Base-by-base conservation (phyloP, 2,113 vertebrate species). In the Rhegmatorhina hoffmannsi region DNA sequence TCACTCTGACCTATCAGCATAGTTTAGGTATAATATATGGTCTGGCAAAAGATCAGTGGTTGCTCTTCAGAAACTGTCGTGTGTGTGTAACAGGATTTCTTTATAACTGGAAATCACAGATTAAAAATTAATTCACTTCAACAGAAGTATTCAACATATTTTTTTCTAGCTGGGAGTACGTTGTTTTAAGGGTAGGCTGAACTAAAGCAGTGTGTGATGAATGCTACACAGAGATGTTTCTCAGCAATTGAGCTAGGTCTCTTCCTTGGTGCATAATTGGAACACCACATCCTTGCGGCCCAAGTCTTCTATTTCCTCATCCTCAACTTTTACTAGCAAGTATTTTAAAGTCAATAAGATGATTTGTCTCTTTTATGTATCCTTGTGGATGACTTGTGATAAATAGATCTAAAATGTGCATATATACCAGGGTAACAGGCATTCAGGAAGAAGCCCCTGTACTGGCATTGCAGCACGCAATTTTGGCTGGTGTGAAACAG, bases 381-480 rank as follows among this genome's bases (percentile, higher is more conserved):
- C 20, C 8, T 33, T 31, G 10, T 58, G 34, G 7, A 17, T 62
- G 18, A 69, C 5, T 69, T 56, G 11, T 36, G 36, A 46, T 16
- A 49, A 63, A 31, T 29, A 76, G 10, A 20, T 40, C 20, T 31
- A 34, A 63, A 76, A 72, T 40, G 33, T 21, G 12, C 21, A 20
- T 40, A 11, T 70, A 47, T 5, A 8, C 56, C 34, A 49, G 40
- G 15, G 19, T 13, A 20, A 40, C 24, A 46, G 4, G 1, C 4
- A 25, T 20, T 13, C 46, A 38, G 23, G 38, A 77, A 77, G 64
- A 62, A 70, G 38, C 0, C 46, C 20, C 34, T 63, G 43, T 62
- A 58, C 24, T 0, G 5, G 10, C 12, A 4, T 5, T 67, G n/a
- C 34, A 82, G 85, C 70, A n/a, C 0, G 0, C 7, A 49, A 28